These are phyloP conservation scores for Liasis olivaceus DNA, from an alignment of 2,797 vertebrate species.

Conservation along the genomic window DNA sequence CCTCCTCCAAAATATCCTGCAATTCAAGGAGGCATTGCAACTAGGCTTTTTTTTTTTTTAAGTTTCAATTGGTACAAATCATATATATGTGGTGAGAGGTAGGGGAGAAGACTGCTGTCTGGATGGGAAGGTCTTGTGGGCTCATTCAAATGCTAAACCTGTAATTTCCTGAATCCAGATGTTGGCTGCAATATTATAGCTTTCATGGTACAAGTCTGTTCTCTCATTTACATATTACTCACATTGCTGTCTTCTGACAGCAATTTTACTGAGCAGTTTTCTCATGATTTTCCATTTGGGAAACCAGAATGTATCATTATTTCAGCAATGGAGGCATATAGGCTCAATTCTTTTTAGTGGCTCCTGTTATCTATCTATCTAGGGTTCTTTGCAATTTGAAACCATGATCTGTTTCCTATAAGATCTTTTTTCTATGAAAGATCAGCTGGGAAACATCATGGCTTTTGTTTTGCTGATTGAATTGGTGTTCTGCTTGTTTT, in stretches of 20 bases:
- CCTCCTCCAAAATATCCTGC: background rate
- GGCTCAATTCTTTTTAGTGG: background rate
- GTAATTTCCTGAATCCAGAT: background rate
- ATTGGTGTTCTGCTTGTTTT: conserved; percentile 40
- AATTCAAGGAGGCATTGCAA: background rate
- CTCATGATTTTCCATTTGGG: background rate
- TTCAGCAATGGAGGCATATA: background rate
- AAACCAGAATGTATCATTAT: background rate
- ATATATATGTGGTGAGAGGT: background rate
- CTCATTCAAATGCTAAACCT: background rate
- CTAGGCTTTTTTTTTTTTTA: background rate
- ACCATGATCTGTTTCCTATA: conserved; percentile 4
- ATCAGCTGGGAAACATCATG: conserved; percentile 34
- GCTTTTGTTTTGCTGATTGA: conserved; percentile 8
- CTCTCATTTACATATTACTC: background rate
- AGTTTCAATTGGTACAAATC: background rate
- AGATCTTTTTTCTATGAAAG: conserved; percentile 22
- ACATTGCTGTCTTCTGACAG: background rate
- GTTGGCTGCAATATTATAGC: background rate
- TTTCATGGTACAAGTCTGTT: background rate
- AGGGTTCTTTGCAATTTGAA: background rate
- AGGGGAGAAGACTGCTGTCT: background rate
- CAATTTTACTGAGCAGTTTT: background rate
- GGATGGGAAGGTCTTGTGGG: background rate
- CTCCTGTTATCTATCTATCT: background rate